These are phyloP conservation scores for Leucoraja erinaceus DNA, from an alignment of 2,113 vertebrate species.

Conservation along the genomic window DNA sequence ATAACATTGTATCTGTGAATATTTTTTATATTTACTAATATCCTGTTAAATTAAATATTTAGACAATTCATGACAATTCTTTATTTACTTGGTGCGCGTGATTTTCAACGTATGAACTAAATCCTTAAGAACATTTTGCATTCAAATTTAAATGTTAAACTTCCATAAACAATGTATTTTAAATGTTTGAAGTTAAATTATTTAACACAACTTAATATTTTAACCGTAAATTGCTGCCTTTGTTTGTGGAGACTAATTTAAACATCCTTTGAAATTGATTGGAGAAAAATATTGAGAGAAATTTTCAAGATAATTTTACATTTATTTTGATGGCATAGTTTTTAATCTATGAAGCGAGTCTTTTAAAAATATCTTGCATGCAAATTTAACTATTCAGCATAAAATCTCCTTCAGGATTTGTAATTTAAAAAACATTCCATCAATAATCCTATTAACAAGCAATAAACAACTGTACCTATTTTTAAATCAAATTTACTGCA, in stretches of 20 bases:
- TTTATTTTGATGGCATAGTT: not conserved
- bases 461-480: not conserved
- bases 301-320: not conserved
- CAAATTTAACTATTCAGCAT: not conserved
- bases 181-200: no score
- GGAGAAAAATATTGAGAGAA: not conserved
- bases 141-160: no score
- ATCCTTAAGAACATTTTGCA: no score
- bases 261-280: not conserved
- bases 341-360: not conserved
- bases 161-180: no score
- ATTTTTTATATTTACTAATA: no score
- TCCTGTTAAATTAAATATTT: no score
- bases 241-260: not conserved
- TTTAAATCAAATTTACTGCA: not conserved
- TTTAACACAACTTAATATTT: no score
- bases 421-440: not conserved
- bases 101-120: no score
- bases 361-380: not conserved
- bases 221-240: not conserved
- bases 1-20: not conserved
- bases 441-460: not conserved
- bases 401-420: not conserved
- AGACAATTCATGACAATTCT: no score
- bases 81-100: no score